Percentiles rank a stretch among this genome's conserved stretches.
Conservation (phyloP, 1,140 invertebrate genomes). For the Ceratoteleas bidentatus region DNA sequence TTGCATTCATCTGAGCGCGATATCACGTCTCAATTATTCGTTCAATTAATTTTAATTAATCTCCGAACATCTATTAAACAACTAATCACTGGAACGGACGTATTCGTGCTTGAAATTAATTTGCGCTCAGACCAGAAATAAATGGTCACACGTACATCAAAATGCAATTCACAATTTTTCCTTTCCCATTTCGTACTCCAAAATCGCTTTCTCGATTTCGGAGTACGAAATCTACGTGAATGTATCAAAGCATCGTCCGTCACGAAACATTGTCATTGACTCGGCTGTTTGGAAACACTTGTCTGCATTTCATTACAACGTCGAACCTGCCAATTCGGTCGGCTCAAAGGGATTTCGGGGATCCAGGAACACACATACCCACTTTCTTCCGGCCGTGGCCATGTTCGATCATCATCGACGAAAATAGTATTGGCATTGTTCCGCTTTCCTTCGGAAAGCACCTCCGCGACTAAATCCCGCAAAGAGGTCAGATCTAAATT, state of each 20-base stretch:
- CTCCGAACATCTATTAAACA: neutral
- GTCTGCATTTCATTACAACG: conserved; percentile 11
- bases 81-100: too few species aligned
- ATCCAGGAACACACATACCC: conserved; percentile 37
- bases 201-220: too few species aligned
- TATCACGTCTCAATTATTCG: neutral
- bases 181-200: too few species aligned
- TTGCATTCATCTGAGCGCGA: neutral
- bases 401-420: conserved; percentile 62
- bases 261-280: too few species aligned
- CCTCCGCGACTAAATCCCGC: conserved; percentile 26
- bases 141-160: too few species aligned
- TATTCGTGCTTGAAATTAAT: too few species aligned
- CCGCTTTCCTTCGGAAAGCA: conserved; percentile 49
- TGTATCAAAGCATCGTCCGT: too few species aligned
- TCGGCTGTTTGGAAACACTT: conserved; percentile 1
- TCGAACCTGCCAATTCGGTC: conserved; percentile 31
- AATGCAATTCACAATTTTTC: too few species aligned
- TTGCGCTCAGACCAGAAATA: too few species aligned
- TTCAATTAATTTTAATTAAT: neutral
- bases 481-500: conserved; percentile 60
- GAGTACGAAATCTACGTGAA: too few species aligned
- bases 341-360: conserved; percentile 25
- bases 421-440: conserved; percentile 66
- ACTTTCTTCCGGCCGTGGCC: conserved; percentile 64